A percentile compares a stretch with the other conserved stretches of the same genome.
Evolutionary conservation across 2,888 invertebrate genomes (phyloP).

Genomic region (Sesamia inferens): DNA sequence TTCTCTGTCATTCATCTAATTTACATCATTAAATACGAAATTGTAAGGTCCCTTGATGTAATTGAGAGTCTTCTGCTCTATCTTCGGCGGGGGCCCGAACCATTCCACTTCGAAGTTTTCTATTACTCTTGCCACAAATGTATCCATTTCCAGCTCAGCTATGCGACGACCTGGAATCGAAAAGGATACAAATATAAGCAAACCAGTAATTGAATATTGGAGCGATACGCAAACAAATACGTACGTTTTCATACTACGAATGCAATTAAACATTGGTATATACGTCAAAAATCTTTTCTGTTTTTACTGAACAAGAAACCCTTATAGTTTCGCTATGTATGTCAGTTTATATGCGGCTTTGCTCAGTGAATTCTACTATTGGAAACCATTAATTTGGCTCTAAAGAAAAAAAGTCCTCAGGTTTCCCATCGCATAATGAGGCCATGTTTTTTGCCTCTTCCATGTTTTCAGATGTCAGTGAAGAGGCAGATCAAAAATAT

Average conservation of each 20-base stretch:
- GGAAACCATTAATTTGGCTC: background rate
- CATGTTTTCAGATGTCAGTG: too few relatives aligned
- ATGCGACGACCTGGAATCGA: slow-evolving; percentile 87
- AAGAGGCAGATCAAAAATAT: too few relatives aligned
- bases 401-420: too few relatives aligned
- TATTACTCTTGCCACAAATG: slow-evolving; percentile 76
- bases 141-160: slow-evolving; percentile 90
- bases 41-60: slow-evolving; percentile 78
- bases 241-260: too few relatives aligned
- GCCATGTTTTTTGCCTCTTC: too few relatives aligned
- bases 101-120: slow-evolving; percentile 76
- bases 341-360: background rate
- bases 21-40: slow-evolving; percentile 78
- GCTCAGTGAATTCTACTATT: background rate
- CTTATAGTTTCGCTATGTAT: too few relatives aligned
- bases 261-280: background rate
- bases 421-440: too few relatives aligned
- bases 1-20: background rate
- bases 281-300: background rate
- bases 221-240: background rate
- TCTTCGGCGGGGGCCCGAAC: slow-evolving; percentile 74
- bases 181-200: background rate
- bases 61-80: slow-evolving; percentile 71
- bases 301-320: background rate
- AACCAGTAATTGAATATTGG: too few relatives aligned